Base-by-base conservation (phyloP, 2,797 vertebrate genomes). In the Trachops cirrhosus region DNA sequence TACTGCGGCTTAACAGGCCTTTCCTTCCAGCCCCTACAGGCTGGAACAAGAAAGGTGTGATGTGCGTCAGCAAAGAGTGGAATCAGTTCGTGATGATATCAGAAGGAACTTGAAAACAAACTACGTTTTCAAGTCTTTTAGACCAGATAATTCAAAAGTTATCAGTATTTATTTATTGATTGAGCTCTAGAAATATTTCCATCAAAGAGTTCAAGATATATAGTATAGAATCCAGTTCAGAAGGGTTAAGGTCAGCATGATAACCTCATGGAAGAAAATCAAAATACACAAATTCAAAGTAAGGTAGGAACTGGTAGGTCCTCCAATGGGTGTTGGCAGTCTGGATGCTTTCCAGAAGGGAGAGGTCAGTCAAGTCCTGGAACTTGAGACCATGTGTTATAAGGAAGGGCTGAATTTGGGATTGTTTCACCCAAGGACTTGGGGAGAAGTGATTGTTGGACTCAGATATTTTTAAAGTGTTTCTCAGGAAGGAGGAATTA, bases 21-120 rank as follows among this genome's bases (percentile, higher is more conserved):
- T 92, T 94, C 52, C 70, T 78, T 71, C 50, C 37, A 54, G 48
- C 32, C 41, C 68, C 48, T 44, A 7, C 62, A 89, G 48, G 57
- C 82, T 80, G 57, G 82, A 91, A 92, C 44, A 57, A 87, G 75
- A 84, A 54, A 74, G 68, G 34, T 86, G 74, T 57, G 83, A 86
- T 78, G 90, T 85, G 77, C 67, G 57, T 59, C 93, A 91, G 84
- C 70, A 91, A 91, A 89, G 24, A 78, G 24, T 67, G n/a, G 62
- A 84, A 95, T 89, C 44, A 41, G 70, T 73, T 93, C 83, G 86
- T 67, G 91, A 94, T 89, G 57, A 29, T 70, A 86, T 57, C 93
- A 96, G 54, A 96, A 89, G 86, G 86, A 95, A 96, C 95, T 93
- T 96, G 83, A 95, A 96, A 96, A 94, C 74, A 86, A 57, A 46